Conservation (phyloP, 2,888 invertebrate species). For the Drosophila paucipuncta region DNA sequence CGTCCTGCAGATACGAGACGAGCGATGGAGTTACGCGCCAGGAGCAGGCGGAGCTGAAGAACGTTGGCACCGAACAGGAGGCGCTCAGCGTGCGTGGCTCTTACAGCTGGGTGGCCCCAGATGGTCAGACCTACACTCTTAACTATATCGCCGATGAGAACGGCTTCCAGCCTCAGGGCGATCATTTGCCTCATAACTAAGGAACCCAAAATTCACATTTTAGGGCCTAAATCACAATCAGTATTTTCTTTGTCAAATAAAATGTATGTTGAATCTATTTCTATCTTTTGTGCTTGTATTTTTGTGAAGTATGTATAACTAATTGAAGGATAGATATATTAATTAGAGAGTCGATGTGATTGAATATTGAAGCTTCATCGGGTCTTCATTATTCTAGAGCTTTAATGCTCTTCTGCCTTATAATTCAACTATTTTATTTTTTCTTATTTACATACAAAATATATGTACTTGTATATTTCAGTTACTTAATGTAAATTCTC, state of each 20-base stretch:
- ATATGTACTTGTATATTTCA: background rate
- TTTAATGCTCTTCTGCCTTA: background rate
- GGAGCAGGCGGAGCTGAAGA: conserved; percentile 85
- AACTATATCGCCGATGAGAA: conserved; percentile 87
- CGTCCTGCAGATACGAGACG: conserved; percentile 82
- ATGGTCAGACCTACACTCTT: conserved; percentile 86
- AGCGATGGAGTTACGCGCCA: conserved; percentile 85
- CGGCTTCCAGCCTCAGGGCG: conserved; percentile 86
- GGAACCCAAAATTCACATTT: background rate
- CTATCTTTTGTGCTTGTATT: background rate
- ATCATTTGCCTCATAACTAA: conserved; percentile 80
- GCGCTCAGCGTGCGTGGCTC: conserved; percentile 85
- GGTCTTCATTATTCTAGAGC: background rate
- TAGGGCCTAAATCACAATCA: conserved; percentile 7
- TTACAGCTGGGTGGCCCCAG: conserved; percentile 85
- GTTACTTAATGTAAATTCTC: background rate
- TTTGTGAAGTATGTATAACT: too few species aligned
- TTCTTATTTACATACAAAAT: background rate
- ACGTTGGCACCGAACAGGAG: conserved; percentile 85
- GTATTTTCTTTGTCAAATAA: conserved; percentile 25
- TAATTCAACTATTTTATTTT: background rate
- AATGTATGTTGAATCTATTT: background rate
- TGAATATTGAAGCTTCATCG: background rate
- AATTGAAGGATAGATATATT: background rate
- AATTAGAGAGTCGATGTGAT: background rate